These are phyloP conservation scores for Biston betularia DNA, from an alignment of 2,888 invertebrate species.

Conservation along the genomic window DNA sequence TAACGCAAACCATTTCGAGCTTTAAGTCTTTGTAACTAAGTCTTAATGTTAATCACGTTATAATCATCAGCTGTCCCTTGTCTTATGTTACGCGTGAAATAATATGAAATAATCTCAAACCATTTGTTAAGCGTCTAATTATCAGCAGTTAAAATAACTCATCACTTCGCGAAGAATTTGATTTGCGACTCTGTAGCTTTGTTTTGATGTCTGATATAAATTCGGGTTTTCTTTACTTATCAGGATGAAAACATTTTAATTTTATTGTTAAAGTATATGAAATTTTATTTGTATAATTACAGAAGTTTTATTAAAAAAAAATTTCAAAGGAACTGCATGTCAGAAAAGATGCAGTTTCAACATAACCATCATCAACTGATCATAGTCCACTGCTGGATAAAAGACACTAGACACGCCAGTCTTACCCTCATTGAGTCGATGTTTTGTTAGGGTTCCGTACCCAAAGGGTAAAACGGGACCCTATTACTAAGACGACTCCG, in stretches of 20 bases:
- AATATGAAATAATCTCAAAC: slow-evolving; percentile 22
- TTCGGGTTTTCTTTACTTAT: slow-evolving; percentile 3
- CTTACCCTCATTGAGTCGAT: too few species aligned
- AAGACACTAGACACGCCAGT: too few species aligned
- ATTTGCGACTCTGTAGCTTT: slow-evolving; percentile 15
- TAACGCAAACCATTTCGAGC: slow-evolving; percentile 21
- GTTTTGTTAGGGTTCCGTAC: too few species aligned
- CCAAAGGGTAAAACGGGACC: too few species aligned
- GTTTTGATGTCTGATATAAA: slow-evolving; percentile 15
- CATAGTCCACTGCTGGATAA: too few species aligned
- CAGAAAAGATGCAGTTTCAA: too few species aligned
- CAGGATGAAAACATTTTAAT: slow-evolving; percentile 20
- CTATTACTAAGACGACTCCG: too few species aligned
- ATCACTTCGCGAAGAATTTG: background rate
- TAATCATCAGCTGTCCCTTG: slow-evolving; percentile 18
- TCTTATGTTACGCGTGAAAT: slow-evolving; percentile 25
- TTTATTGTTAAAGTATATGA: slow-evolving; percentile 10
- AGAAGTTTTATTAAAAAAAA: too few species aligned
- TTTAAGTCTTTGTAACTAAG: slow-evolving; percentile 22
- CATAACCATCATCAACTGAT: too few species aligned
- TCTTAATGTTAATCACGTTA: slow-evolving; percentile 18
- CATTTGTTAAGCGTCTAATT: slow-evolving; percentile 30
- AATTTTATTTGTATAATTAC: background rate
- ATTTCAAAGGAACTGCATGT: too few species aligned
- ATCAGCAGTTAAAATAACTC: slow-evolving; percentile 23